A percentile compares a stretch with the other conserved stretches of the same genome.
Conservation (phyloP, 2,113 vertebrate species). For the Chaetodon trifascialis region DNA sequence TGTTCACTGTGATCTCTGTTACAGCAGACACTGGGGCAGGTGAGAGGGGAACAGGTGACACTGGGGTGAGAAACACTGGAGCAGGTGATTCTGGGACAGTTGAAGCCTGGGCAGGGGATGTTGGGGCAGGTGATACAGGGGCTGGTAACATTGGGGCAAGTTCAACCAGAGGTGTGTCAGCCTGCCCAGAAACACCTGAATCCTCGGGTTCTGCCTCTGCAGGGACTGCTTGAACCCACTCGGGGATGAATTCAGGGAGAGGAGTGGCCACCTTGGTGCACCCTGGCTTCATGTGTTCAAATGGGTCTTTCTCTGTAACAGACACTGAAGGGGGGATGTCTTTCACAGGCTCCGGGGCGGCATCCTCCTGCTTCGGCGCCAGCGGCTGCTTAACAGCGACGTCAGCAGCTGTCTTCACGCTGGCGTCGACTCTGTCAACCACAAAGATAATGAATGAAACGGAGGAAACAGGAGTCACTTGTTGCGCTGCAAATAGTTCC, state of each 20-base stretch:
- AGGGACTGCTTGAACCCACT: conserved; percentile 6
- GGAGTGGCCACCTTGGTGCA: conserved; percentile 59
- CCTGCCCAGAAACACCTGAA: neutral
- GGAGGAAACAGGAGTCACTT: neutral
- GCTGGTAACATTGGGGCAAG: neutral
- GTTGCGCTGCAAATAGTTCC: neutral
- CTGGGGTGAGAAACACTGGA: neutral
- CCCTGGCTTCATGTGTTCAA: conserved; percentile 41
- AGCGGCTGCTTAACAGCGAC: conserved; percentile 23
- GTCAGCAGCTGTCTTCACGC: conserved; percentile 29
- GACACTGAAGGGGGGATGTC: conserved; percentile 9
- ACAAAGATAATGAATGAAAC: conserved; percentile 23
- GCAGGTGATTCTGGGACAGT: neutral
- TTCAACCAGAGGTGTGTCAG: conserved; percentile 8
- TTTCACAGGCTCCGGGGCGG: conserved; percentile 22
- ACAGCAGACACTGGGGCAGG: neutral
- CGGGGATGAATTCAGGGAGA: conserved; percentile 46
- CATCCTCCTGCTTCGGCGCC: conserved; percentile 26
- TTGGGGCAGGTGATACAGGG: neutral
- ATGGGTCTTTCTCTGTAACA: conserved; percentile 13
- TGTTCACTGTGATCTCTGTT: conserved; percentile 16
- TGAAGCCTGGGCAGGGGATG: neutral
- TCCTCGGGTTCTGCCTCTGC: conserved; percentile 16
- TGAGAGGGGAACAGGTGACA: neutral
- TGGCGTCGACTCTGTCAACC: conserved; percentile 50